Conservation (phyloP, 2,888 invertebrate species). For the Bellardia bayeri region DNA sequence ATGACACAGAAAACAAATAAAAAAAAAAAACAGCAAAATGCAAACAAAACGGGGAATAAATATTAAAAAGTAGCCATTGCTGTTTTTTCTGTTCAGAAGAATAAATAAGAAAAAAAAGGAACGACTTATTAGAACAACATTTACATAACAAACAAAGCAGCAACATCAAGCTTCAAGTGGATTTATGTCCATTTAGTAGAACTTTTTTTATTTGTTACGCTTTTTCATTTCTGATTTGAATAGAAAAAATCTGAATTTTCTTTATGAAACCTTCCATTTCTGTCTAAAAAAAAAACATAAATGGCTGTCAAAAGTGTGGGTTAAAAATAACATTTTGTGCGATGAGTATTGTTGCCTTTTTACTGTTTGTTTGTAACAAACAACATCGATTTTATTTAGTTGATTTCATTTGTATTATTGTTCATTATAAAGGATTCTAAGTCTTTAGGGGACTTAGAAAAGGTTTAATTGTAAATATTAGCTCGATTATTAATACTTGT, state of each 20-base stretch:
- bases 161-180: no score
- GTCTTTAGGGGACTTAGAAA: no score
- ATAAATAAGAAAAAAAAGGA: background rate
- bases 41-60: background rate
- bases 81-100: background rate
- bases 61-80: background rate
- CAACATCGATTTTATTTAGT: background rate
- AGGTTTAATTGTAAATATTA: no score
- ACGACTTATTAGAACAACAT: background rate
- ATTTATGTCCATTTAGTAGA: no score
- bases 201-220: background rate
- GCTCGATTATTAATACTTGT: no score
- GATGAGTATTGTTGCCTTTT: background rate
- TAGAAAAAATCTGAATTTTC: no score
- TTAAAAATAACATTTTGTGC: background rate
- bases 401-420: background rate
- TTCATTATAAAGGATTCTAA: no score
- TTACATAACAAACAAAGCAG: no score
- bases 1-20: background rate
- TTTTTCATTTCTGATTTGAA: background rate
- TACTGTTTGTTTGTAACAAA: no score
- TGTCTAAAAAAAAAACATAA: background rate
- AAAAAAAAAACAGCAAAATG: conserved; percentile 11
- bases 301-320: background rate
- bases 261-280: no score